Base-by-base conservation (phyloP, 2,797 vertebrate species). In the Simalia tracyae region DNA sequence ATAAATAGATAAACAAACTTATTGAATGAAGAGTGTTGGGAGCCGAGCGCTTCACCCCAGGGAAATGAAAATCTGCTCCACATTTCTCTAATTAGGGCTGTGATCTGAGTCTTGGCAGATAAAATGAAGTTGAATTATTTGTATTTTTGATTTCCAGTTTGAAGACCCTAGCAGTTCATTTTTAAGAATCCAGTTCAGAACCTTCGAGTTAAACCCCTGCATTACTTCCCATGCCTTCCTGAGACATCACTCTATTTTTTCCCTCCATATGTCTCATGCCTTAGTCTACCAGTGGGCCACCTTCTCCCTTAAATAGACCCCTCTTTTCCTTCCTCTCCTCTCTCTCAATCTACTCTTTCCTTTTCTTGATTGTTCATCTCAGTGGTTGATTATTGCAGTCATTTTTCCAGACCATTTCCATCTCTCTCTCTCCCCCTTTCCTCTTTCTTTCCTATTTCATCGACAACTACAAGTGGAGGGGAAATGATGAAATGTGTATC, bases 341-440 rank as follows among this genome's bases (percentile, higher is more conserved):
- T 54, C 3, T 54, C 9, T 63, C 42, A 22, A 28, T 31, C 26
- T 14, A 7, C 28, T 36, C 26, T 11, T 26, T 24, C 17, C 1
- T 26, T 88, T 17, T 28, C 56, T 61, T 46, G 26, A 3, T 3
- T 19, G 6, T 36, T 42, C 31, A 19, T 19, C 6, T 36, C 54
- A 19, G 11, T 26, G 14, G n/a, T 72, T 11, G 31, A n/a, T 72
- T 14, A 17, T 66, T 36, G 50, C 46, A 24, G 8, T 61, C 11
- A 31, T 63, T 57, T 86, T 84, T 66, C 50, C 31, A 22, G 17
- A 14, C 10, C 0, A 36, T 36, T 60, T 42, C 36, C 36, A 12
- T 87, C 26, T 28, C 28, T 36, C 0, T 7, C 22, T 0, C 63
- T 2, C 4, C 26, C 12, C 2, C 22, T 9, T 0, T 0, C 26